Evolutionary conservation across 2,888 invertebrate species (phyloP).

Genomic region (Pristionchus arcanus): DNA sequence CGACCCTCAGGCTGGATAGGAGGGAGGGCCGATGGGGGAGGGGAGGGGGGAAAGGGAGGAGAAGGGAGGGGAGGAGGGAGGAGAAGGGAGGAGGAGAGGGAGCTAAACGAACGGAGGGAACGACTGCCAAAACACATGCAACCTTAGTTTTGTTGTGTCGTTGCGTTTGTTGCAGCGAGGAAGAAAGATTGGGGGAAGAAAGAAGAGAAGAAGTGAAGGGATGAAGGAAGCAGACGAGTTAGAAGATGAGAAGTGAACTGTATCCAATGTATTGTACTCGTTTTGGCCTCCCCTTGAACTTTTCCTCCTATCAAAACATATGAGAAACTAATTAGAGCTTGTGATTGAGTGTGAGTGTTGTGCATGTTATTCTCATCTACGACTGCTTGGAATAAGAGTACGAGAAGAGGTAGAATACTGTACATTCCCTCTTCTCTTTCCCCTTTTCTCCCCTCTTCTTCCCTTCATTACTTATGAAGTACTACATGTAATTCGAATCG

Average conservation of each 20-base stretch:
- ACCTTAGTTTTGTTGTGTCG: constrained; percentile 46
- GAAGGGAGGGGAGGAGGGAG: constrained; percentile 40
- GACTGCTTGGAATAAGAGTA: constrained; percentile 47
- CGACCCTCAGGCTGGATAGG: constrained; percentile 51
- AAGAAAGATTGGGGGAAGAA: neutral
- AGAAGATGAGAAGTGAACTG: constrained; percentile 7
- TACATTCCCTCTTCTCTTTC: constrained; percentile 59
- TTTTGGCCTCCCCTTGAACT: neutral
- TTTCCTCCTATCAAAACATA: neutral
- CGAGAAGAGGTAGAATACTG: constrained; percentile 58
- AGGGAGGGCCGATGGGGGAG: neutral
- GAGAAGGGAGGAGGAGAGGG: constrained; percentile 43
- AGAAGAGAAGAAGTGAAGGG: neutral
- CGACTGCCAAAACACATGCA: constrained; percentile 53
- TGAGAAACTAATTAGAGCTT: constrained; percentile 28
- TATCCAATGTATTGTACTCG: neutral
- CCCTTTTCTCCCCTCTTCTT: constrained; percentile 58
- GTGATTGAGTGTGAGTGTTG: neutral
- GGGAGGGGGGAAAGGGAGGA: constrained; percentile 9
- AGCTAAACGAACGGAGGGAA: constrained; percentile 29
- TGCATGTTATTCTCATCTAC: constrained; percentile 11
- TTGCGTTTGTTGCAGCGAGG: constrained; percentile 26
- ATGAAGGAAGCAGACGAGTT: neutral
- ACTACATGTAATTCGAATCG: constrained; percentile 45
- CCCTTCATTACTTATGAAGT: constrained; percentile 49